Percentiles rank a stretch among this genome's conserved stretches.
These are phyloP conservation scores for Pristionchus maxplancki DNA, from an alignment of 2,888 invertebrate genomes.

Conservation along the genomic window DNA sequence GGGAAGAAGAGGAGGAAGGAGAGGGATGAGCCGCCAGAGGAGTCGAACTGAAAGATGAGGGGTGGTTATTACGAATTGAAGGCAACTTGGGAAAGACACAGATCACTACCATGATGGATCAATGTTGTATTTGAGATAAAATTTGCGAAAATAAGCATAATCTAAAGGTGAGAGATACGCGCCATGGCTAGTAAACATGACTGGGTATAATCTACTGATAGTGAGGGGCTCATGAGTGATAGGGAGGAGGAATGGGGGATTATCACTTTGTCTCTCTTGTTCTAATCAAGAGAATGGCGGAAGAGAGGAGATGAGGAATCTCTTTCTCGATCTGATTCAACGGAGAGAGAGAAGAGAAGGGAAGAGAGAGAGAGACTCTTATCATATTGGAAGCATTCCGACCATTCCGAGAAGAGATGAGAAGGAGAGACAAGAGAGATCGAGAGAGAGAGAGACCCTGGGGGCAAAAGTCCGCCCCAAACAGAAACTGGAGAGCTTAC, in stretches of 20 bases:
- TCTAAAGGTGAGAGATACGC: neutral
- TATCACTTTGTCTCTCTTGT: neutral
- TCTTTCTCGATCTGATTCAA: constrained; percentile 29
- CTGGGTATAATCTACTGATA: neutral
- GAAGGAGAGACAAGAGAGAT: neutral
- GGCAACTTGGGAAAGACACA: neutral
- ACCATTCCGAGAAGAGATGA: constrained; percentile 25
- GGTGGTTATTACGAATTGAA: neutral
- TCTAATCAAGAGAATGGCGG: neutral
- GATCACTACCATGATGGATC: neutral
- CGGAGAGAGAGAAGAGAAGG: neutral
- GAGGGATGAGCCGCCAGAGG: constrained; percentile 28
- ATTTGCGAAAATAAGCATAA: neutral
- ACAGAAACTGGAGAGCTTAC: constrained; percentile 29
- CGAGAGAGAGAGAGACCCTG: neutral
- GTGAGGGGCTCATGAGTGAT: neutral
- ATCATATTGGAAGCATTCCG: constrained; percentile 45
- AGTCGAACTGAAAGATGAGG: neutral
- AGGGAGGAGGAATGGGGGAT: neutral
- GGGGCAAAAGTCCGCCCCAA: constrained; percentile 15
- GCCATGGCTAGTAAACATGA: neutral
- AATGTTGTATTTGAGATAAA: neutral
- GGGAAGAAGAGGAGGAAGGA: neutral
- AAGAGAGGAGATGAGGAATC: neutral
- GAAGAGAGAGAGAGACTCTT: constrained; percentile 18